phyloP scores from a whole-genome alignment of 2,113 vertebrate species.

The Syngnathus floridae region DNA sequence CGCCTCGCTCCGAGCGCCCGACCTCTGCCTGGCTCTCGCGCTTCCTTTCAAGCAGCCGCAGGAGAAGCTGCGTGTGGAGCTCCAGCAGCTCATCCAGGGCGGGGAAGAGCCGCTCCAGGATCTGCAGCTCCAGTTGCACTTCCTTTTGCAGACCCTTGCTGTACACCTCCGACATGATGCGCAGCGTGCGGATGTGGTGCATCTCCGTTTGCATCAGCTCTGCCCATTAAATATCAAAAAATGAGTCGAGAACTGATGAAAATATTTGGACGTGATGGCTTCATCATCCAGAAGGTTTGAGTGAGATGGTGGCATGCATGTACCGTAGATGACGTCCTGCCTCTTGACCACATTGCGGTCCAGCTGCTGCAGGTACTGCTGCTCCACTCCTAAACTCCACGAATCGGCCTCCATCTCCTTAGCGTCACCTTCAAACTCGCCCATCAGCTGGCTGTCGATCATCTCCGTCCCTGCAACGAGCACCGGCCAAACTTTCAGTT shows the following conservation, averaged over 20 bases:
- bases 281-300: neutral
- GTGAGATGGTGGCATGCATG: neutral
- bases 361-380: slow-evolving; percentile 81
- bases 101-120: slow-evolving; percentile 85
- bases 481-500: neutral
- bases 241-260: neutral
- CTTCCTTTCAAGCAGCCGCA: slow-evolving; percentile 85
- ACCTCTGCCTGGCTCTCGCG: slow-evolving; percentile 70
- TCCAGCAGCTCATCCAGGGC: slow-evolving; percentile 85
- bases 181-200: slow-evolving; percentile 90
- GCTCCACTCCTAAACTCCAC: slow-evolving; percentile 89
- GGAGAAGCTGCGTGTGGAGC: slow-evolving; percentile 85
- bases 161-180: slow-evolving; percentile 94
- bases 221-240: slow-evolving; percentile 33
- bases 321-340: slow-evolving; percentile 95
- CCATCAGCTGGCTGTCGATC: slow-evolving; percentile 93
- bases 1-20: slow-evolving; percentile 71
- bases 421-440: slow-evolving; percentile 85
- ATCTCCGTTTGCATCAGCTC: slow-evolving; percentile 97
- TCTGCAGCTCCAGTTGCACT: slow-evolving; percentile 79
- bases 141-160: slow-evolving; percentile 85
- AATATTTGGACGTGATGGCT: neutral
- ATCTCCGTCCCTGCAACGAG: slow-evolving; percentile 82
- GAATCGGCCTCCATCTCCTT: slow-evolving; percentile 90
- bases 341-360: slow-evolving; percentile 86